A percentile compares a stretch with the other conserved stretches of the same genome.
phyloP scores from a whole-genome alignment of 1,140 invertebrate species.

The Pteromalus puparum region DNA sequence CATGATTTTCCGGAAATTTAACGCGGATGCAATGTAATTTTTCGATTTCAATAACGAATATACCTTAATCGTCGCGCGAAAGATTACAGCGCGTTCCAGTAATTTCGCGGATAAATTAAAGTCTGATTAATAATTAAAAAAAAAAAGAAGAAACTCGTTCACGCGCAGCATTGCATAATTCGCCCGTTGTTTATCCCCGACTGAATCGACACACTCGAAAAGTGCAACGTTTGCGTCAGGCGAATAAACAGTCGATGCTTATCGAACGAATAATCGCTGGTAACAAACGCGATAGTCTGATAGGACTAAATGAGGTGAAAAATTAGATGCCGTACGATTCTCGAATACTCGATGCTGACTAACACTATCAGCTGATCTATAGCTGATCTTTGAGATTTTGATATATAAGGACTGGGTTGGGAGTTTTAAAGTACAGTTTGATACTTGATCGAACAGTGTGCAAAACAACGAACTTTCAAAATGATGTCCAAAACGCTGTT shows the following conservation, averaged over 20 bases:
- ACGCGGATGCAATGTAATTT: too few relatives aligned
- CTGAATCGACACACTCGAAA: not conserved
- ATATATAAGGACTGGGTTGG: not conserved
- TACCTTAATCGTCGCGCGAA: too few relatives aligned
- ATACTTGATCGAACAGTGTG: not conserved
- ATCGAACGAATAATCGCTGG: not conserved
- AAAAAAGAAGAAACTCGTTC: too few relatives aligned
- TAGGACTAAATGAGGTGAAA: not conserved
- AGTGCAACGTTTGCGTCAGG: not conserved
- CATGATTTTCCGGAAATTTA: too few relatives aligned
- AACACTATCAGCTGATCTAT: too few relatives aligned
- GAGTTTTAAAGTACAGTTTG: not conserved
- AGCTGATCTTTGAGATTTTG: not conserved
- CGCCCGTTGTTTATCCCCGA: not conserved
- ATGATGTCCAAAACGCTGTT: constrained; percentile 6
- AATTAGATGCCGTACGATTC: not conserved
- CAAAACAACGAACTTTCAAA: not conserved
- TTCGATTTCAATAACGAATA: too few relatives aligned
- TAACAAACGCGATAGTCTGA: not conserved
- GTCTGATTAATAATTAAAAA: too few relatives aligned
- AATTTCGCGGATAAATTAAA: too few relatives aligned
- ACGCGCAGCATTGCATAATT: not conserved
- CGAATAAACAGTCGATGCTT: not conserved
- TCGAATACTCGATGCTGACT: too few relatives aligned
- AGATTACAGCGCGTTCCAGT: not conserved